These are phyloP conservation scores for Tipula confusa DNA, from an alignment of 2,888 invertebrate genomes.

Conservation along the genomic window DNA sequence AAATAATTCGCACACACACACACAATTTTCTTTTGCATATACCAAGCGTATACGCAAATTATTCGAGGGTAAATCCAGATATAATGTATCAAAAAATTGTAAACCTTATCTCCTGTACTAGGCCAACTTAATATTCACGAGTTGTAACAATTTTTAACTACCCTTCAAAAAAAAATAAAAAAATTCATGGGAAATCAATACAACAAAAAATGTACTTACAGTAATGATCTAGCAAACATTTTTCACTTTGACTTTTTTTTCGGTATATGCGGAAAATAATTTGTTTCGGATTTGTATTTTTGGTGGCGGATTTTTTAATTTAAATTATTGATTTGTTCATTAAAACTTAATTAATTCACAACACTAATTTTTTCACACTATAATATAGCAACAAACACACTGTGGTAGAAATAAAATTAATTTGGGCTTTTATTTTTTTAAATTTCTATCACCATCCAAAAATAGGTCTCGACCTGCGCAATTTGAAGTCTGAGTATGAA, in stretches of 20 bases:
- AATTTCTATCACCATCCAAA: slow-evolving; percentile 4
- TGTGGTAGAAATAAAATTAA: not conserved
- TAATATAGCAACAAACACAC: not conserved
- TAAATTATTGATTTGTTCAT: not conserved
- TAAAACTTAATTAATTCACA: not conserved
- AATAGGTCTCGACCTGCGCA: slow-evolving; percentile 15
- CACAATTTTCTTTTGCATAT: not conserved
- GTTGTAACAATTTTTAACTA: not conserved
- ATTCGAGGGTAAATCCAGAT: not conserved
- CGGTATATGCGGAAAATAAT: no score
- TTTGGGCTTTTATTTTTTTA: not conserved
- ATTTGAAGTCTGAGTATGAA: slow-evolving; percentile 26
- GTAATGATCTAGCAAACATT: not conserved
- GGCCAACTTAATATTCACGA: not conserved
- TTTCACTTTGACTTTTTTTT: not conserved
- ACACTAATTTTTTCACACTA: not conserved
- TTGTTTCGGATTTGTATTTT: not conserved
- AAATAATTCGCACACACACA: not conserved
- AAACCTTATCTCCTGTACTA: not conserved
- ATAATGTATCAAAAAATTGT: not conserved
- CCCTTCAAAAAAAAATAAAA: not conserved
- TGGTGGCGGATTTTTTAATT: not conserved
- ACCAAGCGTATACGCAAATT: not conserved
- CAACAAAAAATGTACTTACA: no score
- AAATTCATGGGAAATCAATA: not conserved